Percentiles rank a stretch among this genome's conserved stretches.
These are phyloP conservation scores for Falco rusticolus DNA, from an alignment of 2,797 vertebrate genomes.

Conservation along the genomic window DNA sequence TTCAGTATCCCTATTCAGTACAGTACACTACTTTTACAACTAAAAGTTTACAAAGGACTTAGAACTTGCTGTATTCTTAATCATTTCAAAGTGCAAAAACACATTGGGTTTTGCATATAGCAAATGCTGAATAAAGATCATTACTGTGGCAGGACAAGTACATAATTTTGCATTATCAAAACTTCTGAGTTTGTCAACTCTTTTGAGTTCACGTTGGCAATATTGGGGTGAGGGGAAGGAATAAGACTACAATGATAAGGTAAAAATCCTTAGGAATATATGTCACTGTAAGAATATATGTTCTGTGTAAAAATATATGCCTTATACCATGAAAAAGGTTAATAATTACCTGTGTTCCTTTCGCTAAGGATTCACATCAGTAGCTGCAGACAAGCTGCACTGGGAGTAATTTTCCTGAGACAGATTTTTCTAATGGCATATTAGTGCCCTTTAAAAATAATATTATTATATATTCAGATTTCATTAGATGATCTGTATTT, in stretches of 20 bases:
- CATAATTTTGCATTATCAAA: not conserved
- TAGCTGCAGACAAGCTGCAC: not conserved
- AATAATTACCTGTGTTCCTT: not conserved
- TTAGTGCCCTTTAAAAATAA: not conserved
- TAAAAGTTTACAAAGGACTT: not conserved
- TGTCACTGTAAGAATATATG: not conserved
- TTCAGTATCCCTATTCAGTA: not conserved
- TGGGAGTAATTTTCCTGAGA: not conserved
- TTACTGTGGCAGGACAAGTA: not conserved
- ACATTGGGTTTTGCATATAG: not conserved
- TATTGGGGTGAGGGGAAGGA: no score
- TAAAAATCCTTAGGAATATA: not conserved
- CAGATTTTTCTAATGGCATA: not conserved
- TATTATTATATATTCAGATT: not conserved
- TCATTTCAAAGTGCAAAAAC: not conserved
- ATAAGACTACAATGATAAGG: not conserved
- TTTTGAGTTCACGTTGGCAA: not conserved
- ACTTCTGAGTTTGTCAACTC: not conserved
- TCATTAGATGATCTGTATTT: not conserved
- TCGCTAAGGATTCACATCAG: not conserved
- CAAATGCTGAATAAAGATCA: not conserved
- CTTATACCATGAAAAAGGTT: not conserved
- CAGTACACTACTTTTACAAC: not conserved
- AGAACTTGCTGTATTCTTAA: not conserved
- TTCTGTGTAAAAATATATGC: not conserved